Percentiles rank a stretch among this genome's conserved stretches.
phyloP scores from a whole-genome alignment of 2,888 invertebrate species.

The Meteorus cinctellus region DNA sequence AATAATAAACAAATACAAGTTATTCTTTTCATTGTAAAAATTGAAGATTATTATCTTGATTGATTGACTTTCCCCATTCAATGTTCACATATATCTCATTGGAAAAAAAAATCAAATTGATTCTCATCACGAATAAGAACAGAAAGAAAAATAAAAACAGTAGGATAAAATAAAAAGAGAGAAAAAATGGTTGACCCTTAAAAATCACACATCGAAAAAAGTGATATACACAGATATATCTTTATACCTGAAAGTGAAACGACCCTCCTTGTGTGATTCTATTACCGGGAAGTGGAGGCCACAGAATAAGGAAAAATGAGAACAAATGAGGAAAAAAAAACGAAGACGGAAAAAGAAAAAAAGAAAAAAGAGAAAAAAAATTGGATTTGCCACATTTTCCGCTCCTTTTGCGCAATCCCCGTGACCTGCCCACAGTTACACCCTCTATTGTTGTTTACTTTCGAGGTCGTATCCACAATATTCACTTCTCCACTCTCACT shows the following conservation, averaged over 20 bases:
- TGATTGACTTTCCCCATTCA: too few relatives aligned
- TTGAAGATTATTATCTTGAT: too few relatives aligned
- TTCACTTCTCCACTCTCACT: constrained; percentile 30
- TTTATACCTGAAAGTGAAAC: background rate
- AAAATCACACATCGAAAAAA: background rate
- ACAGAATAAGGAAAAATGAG: constrained; percentile 12
- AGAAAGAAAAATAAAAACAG: background rate
- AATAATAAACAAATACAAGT: too few relatives aligned
- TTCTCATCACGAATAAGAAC: background rate
- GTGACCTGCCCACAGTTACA: constrained; percentile 18
- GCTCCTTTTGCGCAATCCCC: constrained; percentile 54
- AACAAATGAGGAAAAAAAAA: constrained; percentile 19
- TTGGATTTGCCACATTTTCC: constrained; percentile 58
- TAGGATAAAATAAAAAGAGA: background rate
- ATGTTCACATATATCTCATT: too few relatives aligned
- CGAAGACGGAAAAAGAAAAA: constrained; percentile 14
- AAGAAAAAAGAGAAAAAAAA: constrained; percentile 33
- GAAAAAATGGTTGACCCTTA: background rate
- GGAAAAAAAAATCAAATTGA: background rate
- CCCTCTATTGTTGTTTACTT: constrained; percentile 41
- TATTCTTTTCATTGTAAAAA: too few relatives aligned
- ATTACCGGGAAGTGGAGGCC: constrained; percentile 39
- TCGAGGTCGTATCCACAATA: constrained; percentile 47
- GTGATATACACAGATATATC: background rate
- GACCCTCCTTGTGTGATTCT: constrained; percentile 49